phyloP scores from a whole-genome alignment of 2,113 vertebrate genomes.

The Plecotus auritus region DNA sequence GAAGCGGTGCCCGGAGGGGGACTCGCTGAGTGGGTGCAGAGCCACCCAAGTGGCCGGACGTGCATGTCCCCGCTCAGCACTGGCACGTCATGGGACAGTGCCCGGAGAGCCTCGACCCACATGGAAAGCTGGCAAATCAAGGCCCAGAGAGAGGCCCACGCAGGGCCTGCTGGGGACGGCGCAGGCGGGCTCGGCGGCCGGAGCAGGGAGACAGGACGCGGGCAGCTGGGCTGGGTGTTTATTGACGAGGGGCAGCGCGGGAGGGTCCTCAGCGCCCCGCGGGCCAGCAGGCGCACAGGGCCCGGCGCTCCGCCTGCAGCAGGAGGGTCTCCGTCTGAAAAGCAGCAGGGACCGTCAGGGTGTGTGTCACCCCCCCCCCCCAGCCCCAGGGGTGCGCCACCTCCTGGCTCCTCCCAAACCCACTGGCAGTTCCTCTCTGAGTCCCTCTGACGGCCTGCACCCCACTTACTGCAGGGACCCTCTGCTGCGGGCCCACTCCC shows the following conservation, averaged over 20 bases:
- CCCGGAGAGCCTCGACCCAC: too few species aligned
- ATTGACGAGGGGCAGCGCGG: background rate
- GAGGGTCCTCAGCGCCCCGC: conserved; percentile 76
- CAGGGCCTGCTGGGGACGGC: accelerated
- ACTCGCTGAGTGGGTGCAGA: accelerated
- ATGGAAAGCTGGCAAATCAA: background rate
- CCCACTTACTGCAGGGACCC: background rate
- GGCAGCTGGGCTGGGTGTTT: background rate
- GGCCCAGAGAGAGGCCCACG: background rate
- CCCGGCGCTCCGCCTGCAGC: conserved; percentile 90
- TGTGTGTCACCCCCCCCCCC: background rate
- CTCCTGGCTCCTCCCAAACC: background rate
- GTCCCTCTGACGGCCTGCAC: background rate
- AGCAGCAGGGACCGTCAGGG: background rate
- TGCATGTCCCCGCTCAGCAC: accelerated
- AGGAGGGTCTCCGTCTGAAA: conserved; percentile 92
- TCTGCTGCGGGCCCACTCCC: background rate
- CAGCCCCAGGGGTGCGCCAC: background rate
- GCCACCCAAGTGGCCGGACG: accelerated
- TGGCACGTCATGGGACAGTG: accelerated
- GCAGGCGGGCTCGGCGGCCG: background rate
- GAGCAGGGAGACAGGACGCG: conserved; percentile 18
- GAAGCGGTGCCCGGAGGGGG: background rate
- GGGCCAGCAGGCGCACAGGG: conserved; percentile 92
- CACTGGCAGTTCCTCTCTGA: background rate